Base-by-base conservation (phyloP, 2,113 vertebrate species). In the Halcyon senegalensis region DNA sequence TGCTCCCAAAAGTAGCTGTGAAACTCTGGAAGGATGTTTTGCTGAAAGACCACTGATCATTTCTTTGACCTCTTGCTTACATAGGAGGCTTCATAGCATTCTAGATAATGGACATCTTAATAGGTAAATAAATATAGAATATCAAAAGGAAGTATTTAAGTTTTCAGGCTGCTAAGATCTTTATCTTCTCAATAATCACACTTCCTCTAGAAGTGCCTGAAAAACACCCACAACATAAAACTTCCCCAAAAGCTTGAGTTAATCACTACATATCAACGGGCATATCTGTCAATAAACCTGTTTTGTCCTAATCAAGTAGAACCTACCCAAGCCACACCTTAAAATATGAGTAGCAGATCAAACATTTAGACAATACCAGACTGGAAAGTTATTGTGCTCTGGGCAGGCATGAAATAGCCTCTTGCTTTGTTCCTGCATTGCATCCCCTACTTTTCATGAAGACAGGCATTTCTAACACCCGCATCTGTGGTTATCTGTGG, bases 241-340 rank as follows among this genome's bases (percentile, higher is more conserved):
- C 23, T 72, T 84, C 13, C 39, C 43, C 12, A 90, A 76, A 90
- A 93, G 2, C 67, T 62, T 73, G 51, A 59, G 43, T 75, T 94
- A 84, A 33, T 79, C 37, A 28, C 58, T 64, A 28, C 16, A 1
- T 48, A 39, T 66, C 53, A 62, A 4, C 0, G 0, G 24, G 28
- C 25, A 37, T 48, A 69, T 69, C 63, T 73, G n/a, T 50, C 64
- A 86, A n/a, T 77, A 62, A 94, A 84, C 10, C 24, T 94, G 33
- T 69, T 85, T 56, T 37, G 21, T 59, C 31, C 41, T 59, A 77
- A 2, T 44, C 62, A 58, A 53, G 55, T 7, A 92, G 83, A 88
- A 88, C n/a, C 13, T 73, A 35, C 72, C 25, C 46, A 94, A 76
- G 37, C 24, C 94, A 92, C 92, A 83, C 83, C 90, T 94, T 83